These are phyloP conservation scores for Whitmania pigra DNA, from an alignment of 1,140 invertebrate species.

Conservation along the genomic window DNA sequence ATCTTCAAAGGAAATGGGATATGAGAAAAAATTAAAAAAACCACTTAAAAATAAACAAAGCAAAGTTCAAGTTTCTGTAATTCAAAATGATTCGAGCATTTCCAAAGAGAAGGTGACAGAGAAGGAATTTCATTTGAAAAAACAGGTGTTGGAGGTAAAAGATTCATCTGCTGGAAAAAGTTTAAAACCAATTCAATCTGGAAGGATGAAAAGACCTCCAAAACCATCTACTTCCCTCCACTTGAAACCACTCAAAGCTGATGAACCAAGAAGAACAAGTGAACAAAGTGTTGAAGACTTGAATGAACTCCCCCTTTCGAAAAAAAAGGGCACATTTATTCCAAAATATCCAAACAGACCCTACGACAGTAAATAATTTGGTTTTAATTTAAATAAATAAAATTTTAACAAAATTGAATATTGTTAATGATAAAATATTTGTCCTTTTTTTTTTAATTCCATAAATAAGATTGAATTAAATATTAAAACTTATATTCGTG, in stretches of 20 bases:
- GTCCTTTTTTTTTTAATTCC: no score
- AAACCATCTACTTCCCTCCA: neutral
- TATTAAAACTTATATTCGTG: no score
- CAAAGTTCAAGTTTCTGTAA: neutral
- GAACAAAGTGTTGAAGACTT: conserved; percentile 3
- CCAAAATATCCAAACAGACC: conserved; percentile 12
- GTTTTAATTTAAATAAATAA: neutral
- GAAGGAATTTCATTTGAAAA: neutral
- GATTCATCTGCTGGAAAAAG: neutral
- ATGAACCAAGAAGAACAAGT: neutral
- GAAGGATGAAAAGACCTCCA: neutral
- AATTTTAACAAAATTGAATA: no score
- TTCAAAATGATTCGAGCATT: neutral
- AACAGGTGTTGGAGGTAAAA: neutral
- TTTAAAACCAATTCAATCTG: neutral
- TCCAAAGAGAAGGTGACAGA: neutral
- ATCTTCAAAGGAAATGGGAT: neutral
- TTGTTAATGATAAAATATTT: no score
- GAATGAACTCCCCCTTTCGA: neutral
- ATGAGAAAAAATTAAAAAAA: neutral
- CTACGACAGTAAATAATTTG: neutral
- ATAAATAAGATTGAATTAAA: no score
- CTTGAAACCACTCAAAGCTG: neutral
- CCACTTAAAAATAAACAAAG: neutral
- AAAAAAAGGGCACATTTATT: neutral